phyloP scores from a whole-genome alignment of 2,797 vertebrate species.

The Buceros bicornis region DNA sequence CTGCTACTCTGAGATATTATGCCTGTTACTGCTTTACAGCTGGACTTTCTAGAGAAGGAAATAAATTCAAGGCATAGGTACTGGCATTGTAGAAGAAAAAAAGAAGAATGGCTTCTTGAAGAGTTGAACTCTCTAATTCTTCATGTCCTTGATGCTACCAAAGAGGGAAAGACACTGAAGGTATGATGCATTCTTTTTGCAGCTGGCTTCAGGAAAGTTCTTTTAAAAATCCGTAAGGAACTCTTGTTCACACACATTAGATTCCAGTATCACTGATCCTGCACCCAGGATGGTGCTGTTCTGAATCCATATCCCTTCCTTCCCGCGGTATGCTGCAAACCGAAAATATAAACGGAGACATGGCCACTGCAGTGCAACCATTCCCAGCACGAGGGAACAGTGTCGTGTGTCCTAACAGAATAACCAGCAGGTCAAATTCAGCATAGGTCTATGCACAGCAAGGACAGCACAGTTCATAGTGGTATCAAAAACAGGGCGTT shows the following conservation, averaged over 20 bases:
- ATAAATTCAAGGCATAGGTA: slow-evolving; percentile 75
- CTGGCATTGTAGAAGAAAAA: slow-evolving; percentile 84
- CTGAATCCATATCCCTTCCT: background rate
- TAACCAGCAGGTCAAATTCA: background rate
- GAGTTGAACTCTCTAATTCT: slow-evolving; percentile 77
- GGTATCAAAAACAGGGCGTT: background rate
- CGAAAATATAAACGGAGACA: background rate
- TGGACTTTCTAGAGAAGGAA: slow-evolving; percentile 85
- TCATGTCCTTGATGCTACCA: slow-evolving; percentile 59
- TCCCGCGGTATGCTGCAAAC: fast-evolving
- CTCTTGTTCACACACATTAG: background rate
- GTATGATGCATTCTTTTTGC: background rate
- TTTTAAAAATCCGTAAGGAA: background rate
- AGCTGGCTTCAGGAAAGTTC: background rate
- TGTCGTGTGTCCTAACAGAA: background rate
- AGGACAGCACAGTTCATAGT: background rate
- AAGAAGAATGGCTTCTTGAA: slow-evolving; percentile 82
- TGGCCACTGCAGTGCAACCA: background rate
- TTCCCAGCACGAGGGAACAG: background rate
- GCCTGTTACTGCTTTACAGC: slow-evolving; percentile 67
- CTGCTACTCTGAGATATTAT: background rate
- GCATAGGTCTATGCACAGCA: background rate
- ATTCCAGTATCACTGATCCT: background rate
- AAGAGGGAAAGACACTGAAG: slow-evolving; percentile 52
- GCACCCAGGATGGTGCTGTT: background rate